These are phyloP conservation scores for Laupala kohalensis DNA, from an alignment of 1,140 invertebrate species.

Conservation along the genomic window DNA sequence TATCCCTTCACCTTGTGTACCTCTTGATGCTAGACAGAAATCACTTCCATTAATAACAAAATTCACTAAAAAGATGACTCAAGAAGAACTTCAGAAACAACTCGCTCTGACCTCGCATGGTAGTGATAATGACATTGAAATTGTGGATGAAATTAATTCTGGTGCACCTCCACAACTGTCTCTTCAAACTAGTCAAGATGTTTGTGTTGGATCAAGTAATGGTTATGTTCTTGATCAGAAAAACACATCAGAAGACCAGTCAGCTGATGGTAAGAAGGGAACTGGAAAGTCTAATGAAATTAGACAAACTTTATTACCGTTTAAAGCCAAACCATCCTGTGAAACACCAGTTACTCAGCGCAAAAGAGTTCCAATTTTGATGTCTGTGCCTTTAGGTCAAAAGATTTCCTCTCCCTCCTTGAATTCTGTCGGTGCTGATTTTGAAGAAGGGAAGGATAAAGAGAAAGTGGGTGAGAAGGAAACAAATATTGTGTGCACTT, in stretches of 20 bases:
- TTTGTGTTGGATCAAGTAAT: too few relatives aligned
- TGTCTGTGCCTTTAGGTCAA: neutral
- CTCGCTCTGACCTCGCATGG: constrained; percentile 8
- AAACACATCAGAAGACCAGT: too few relatives aligned
- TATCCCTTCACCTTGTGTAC: neutral
- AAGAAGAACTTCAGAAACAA: constrained; percentile 35
- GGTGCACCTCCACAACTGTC: too few relatives aligned
- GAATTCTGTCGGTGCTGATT: neutral
- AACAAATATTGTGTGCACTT: too few relatives aligned
- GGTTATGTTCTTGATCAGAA: too few relatives aligned
- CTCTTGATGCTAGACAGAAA: neutral
- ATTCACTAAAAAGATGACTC: constrained; percentile 37
- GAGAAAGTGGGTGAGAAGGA: too few relatives aligned
- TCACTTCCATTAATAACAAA: constrained; percentile 31
- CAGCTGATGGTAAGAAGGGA: too few relatives aligned
- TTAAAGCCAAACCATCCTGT: too few relatives aligned
- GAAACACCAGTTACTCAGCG: too few relatives aligned
- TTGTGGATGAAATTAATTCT: neutral
- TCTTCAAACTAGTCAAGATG: too few relatives aligned
- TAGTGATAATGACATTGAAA: neutral
- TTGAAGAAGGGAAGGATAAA: neutral
- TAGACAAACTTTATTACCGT: too few relatives aligned
- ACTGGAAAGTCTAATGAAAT: too few relatives aligned
- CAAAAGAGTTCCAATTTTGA: neutral
- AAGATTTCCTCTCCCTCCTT: neutral